A percentile compares a stretch with the other conserved stretches of the same genome.
These are phyloP conservation scores for Bombyx huttoni DNA, from an alignment of 2,888 invertebrate species.

Conservation along the genomic window DNA sequence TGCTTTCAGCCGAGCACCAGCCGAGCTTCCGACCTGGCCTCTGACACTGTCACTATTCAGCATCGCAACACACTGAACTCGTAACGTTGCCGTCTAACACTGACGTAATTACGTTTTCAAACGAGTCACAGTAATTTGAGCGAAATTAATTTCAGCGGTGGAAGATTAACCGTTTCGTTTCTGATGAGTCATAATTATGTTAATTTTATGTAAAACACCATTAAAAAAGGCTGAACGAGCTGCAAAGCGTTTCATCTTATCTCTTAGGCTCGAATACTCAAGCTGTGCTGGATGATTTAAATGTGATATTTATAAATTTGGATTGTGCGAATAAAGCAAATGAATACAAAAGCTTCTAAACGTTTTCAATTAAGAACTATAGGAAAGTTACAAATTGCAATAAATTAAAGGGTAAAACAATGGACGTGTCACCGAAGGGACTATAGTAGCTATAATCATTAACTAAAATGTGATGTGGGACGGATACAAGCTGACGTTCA, in stretches of 20 bases:
- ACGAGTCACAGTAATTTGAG: neutral
- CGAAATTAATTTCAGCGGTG: constrained; percentile 1
- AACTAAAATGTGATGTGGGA: constrained; percentile 19
- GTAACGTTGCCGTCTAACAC: neutral
- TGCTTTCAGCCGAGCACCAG: constrained; percentile 50
- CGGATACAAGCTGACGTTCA: neutral
- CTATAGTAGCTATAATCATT: constrained; percentile 24
- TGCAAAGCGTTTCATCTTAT: neutral
- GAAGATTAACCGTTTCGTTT: neutral
- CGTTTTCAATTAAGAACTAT: neutral
- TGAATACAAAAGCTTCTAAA: constrained; percentile 3
- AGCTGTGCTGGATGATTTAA: neutral
- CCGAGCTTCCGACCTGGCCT: constrained; percentile 56
- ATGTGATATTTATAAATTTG: neutral
- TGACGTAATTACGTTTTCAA: neutral
- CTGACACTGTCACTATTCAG: constrained; percentile 39
- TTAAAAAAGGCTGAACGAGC: constrained; percentile 1
- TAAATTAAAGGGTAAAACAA: constrained; percentile 18
- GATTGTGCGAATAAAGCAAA: neutral
- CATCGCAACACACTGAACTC: neutral
- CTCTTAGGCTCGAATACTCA: neutral
- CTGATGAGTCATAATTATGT: constrained; percentile 3
- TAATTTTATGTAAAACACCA: constrained; percentile 2
- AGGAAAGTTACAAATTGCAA: constrained; percentile 18
- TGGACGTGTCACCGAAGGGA: constrained; percentile 22